Conservation (phyloP, 2,113 vertebrate genomes). For the Cathartes aura region DNA sequence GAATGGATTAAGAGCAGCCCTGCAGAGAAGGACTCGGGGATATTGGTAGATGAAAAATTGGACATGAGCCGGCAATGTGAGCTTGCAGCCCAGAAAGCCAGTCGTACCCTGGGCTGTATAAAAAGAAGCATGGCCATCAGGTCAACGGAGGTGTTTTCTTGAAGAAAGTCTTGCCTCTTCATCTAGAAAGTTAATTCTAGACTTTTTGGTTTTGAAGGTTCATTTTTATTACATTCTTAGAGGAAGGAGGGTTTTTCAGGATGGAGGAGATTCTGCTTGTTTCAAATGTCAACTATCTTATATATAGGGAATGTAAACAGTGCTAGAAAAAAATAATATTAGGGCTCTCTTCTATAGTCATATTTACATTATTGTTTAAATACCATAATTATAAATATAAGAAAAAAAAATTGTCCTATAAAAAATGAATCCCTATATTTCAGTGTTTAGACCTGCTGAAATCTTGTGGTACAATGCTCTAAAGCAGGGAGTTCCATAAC, state of each 20-base stretch:
- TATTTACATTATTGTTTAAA: not conserved
- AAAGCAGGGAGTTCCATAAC: not conserved
- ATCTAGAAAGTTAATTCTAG: not conserved
- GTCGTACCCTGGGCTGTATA: rapidly evolving
- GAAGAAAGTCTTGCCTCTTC: not conserved
- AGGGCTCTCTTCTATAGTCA: not conserved
- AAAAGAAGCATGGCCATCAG: not conserved
- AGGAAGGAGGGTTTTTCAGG: not conserved
- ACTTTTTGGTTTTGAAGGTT: not conserved
- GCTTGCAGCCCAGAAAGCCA: not conserved
- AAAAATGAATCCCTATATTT: not conserved
- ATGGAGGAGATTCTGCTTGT: not conserved
- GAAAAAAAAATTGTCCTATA: not conserved
- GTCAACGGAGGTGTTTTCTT: not conserved
- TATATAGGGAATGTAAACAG: not conserved
- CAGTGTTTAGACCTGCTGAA: not conserved
- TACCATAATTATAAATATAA: not conserved
- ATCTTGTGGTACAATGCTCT: not conserved
- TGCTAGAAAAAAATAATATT: not conserved
- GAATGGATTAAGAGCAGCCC: not conserved
- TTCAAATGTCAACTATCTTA: not conserved
- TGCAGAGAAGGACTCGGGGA: not conserved
- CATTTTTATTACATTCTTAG: not conserved
- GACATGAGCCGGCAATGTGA: not conserved
- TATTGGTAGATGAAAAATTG: not conserved